Conservation (phyloP, 2,888 invertebrate species). For the Drosophila yooni region DNA sequence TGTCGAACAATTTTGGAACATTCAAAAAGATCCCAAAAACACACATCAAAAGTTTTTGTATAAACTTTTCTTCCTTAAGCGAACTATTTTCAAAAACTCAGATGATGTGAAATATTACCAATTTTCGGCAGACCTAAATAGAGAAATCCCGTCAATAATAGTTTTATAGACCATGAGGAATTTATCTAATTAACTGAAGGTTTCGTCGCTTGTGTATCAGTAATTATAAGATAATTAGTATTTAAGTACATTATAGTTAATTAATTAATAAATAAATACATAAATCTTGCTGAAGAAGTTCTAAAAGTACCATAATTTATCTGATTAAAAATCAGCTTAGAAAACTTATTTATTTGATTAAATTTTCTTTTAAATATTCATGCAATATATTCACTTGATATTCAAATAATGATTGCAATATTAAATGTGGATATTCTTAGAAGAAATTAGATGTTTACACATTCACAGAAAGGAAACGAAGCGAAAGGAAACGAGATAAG, state of each 20-base stretch:
- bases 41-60: too few relatives aligned
- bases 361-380: not conserved
- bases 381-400: not conserved
- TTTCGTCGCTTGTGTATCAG: not conserved
- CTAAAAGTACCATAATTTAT: not conserved
- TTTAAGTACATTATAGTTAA: not conserved
- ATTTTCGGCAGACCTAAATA: not conserved
- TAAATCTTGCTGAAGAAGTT: too few relatives aligned
- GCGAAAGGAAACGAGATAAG: not conserved
- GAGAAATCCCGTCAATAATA: not conserved
- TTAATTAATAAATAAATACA: not conserved
- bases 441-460: not conserved
- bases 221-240: too few relatives aligned
- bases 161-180: not conserved
- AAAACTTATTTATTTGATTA: not conserved
- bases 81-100: not conserved
- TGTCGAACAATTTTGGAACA: too few relatives aligned
- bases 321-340: not conserved
- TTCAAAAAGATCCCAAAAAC: too few relatives aligned
- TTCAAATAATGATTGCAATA: not conserved
- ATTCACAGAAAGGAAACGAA: not conserved
- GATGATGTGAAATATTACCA: not conserved
- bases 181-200: not conserved
- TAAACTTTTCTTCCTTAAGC: too few relatives aligned
- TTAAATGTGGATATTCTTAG: not conserved